Conservation (phyloP, 2,113 vertebrate genomes). For the Stigmatopora argus region DNA sequence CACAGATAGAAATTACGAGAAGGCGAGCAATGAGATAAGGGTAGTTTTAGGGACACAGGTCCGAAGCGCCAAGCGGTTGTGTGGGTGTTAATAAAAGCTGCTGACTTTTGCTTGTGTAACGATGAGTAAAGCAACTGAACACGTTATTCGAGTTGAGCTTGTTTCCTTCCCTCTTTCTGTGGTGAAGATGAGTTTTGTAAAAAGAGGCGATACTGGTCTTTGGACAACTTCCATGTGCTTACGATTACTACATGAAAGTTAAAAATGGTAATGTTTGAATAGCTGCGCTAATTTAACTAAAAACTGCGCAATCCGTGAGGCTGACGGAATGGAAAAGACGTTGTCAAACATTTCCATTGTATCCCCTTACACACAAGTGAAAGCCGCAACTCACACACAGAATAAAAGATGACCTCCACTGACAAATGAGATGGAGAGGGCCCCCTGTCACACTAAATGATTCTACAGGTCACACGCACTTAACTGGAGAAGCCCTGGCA, state of each 20-base stretch:
- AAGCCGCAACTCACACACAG: slow-evolving; percentile 27
- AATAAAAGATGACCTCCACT: slow-evolving; percentile 27
- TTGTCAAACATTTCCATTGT: slow-evolving; percentile 47
- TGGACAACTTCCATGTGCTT: background rate
- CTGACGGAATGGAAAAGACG: slow-evolving; percentile 36
- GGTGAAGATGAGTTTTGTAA: slow-evolving; percentile 4
- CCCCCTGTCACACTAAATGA: slow-evolving; percentile 21
- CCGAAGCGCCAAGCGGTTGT: slow-evolving; percentile 4
- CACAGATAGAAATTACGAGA: slow-evolving; percentile 23
- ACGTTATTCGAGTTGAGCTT: slow-evolving; percentile 28
- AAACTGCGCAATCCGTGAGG: slow-evolving; percentile 17
- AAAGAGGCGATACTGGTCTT: slow-evolving; percentile 9
- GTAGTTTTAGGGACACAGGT: slow-evolving; percentile 14
- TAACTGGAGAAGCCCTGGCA: background rate
- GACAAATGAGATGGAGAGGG: slow-evolving; percentile 29
- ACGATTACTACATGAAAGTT: background rate
- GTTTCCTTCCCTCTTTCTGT: slow-evolving; percentile 36
- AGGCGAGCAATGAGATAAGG: slow-evolving; percentile 32
- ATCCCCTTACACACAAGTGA: slow-evolving; percentile 50
- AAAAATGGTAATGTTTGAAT: slow-evolving; percentile 5
- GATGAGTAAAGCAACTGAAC: slow-evolving; percentile 25
- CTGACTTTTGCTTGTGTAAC: slow-evolving; percentile 27
- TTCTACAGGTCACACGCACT: slow-evolving; percentile 6
- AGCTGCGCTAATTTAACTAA: background rate
- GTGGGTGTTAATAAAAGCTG: slow-evolving; percentile 21